Evolutionary conservation across 2,113 vertebrate genomes (phyloP).

Genomic region (Cyanoliseus patagonus): DNA sequence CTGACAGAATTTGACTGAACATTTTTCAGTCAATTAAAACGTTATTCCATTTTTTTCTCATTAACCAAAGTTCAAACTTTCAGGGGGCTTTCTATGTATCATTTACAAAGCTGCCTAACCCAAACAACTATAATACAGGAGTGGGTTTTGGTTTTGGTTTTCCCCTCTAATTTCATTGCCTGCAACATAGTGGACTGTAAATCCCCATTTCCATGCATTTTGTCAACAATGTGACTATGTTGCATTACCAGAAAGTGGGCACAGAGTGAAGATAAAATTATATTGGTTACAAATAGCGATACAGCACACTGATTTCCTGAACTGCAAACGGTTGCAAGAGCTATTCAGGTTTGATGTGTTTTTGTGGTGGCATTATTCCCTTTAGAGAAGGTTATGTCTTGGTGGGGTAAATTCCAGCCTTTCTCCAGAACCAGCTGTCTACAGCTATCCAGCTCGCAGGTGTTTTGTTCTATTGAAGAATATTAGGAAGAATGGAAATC

Average conservation of each 20-base stretch:
- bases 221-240: background rate
- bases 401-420: background rate
- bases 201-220: background rate
- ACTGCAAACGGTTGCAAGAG: background rate
- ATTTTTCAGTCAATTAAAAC: background rate
- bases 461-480: background rate
- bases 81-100: fast-evolving
- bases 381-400: background rate
- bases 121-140: background rate
- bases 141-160: background rate
- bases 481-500: background rate
- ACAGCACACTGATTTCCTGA: background rate
- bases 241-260: background rate
- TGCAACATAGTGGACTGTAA: background rate
- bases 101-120: background rate
- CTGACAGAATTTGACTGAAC: background rate
- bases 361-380: background rate
- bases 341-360: background rate
- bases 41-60: background rate
- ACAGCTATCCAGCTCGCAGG: background rate
- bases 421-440: background rate
- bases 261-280: background rate
- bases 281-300: background rate
- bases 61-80: background rate
- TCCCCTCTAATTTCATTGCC: background rate